Evolutionary conservation across 2,888 invertebrate species (phyloP), one percentile per base, ranked within the genome.

Genomic region (Dicyrtoma fusca): DNA sequence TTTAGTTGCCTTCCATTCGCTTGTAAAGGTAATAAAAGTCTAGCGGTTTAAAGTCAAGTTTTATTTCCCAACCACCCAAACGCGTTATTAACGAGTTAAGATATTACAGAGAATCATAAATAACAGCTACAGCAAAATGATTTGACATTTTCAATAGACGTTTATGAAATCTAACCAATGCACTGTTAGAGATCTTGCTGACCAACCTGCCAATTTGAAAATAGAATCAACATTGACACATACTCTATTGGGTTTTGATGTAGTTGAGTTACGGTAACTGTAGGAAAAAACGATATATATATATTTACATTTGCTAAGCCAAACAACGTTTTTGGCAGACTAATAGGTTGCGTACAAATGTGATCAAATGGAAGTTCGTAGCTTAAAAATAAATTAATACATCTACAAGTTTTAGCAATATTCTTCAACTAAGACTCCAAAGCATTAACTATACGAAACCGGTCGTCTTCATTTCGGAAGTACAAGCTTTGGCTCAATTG

Each of bases 401-500:
- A 5, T 21, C n/a, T 49, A 23, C 64, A 49, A 23, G 23, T 25
- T 8, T 3, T 21, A 47, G 11, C 4, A 47, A 49, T 64, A 5
- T 26, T 3, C 13, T 47, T 49, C n/a, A 49, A 49, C 47, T 64
- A 64, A 47, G 47, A 47, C 14, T 49, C 23, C 11, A 64, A 14
- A 44, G 23, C 1, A 3, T 1, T 1, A 3, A 47, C 25, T 25
- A 64, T 49, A 49, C 64, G 45, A 1, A 64, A n/a, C 23, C 49
- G 47, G n/a, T 73, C 26, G 1, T 26, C 11, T 17, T 14, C 53
- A 72, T 1, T 47, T 64, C 5, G 69, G 71, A 4, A 76, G 21
- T 13, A 26, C 4, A 0, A 76, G 21, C 13, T 55, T 17, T 4
- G 72, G 72, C 45, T 76, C 72, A 25, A 25, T 8, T 10, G 4